Percentiles rank a stretch among this genome's conserved stretches.
Conservation (phyloP, 2,113 vertebrate species). For the Prunella himalayana region DNA sequence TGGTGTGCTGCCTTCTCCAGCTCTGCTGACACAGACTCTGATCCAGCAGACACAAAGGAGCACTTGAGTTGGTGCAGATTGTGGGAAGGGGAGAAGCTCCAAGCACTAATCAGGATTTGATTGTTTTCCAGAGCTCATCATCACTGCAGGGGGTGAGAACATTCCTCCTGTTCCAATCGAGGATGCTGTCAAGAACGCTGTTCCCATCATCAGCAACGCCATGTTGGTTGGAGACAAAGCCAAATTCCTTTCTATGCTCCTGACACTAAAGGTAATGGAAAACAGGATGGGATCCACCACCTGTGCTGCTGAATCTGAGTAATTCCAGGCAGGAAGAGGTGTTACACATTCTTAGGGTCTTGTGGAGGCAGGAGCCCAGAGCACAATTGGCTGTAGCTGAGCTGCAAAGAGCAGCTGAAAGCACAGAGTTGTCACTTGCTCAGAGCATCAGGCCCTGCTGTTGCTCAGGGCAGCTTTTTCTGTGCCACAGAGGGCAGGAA, state of each 20-base stretch:
- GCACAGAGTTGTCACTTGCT: neutral
- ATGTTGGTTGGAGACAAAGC: slow-evolving; percentile 89
- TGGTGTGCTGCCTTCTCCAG: neutral
- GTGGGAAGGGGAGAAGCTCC: neutral
- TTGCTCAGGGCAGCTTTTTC: neutral
- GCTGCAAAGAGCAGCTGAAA: neutral
- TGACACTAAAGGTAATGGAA: slow-evolving; percentile 85
- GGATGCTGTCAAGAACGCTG: slow-evolving; percentile 79
- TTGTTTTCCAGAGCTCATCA: slow-evolving; percentile 85
- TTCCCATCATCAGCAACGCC: slow-evolving; percentile 90
- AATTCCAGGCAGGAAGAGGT: neutral
- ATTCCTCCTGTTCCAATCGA: slow-evolving; percentile 85
- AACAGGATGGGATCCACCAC: neutral
- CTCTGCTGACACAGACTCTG: neutral
- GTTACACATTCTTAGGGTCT: fast-evolving
- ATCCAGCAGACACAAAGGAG: neutral
- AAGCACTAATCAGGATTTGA: neutral
- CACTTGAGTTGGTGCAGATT: neutral
- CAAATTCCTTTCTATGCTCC: slow-evolving; percentile 87
- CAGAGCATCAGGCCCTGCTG: neutral
- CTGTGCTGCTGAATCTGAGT: neutral
- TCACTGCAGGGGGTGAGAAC: slow-evolving; percentile 90
- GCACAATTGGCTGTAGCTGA: neutral
- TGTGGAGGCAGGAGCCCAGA: too few species aligned
- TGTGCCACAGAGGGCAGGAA: neutral